These are phyloP conservation scores for Brotula barbata DNA, from an alignment of 2,797 vertebrate genomes.

Conservation along the genomic window DNA sequence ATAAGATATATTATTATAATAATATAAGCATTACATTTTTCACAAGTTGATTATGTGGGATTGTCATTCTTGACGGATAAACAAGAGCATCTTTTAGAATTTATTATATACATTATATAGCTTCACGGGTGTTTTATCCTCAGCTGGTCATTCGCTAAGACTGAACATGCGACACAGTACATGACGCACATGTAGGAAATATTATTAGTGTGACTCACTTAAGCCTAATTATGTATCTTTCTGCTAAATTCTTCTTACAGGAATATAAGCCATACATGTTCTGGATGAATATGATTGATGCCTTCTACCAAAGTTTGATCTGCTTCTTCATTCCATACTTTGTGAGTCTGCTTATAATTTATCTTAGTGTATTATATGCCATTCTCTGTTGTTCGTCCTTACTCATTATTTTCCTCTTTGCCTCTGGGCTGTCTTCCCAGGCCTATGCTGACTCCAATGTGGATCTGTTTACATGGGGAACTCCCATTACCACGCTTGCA, in stretches of 20 bases:
- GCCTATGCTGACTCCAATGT: slow-evolving; percentile 90
- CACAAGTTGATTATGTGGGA: no score
- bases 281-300: slow-evolving; percentile 99
- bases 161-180: no score
- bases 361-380: neutral
- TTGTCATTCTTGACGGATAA: no score
- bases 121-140: no score
- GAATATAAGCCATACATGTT: slow-evolving; percentile 96
- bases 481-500: slow-evolving; percentile 89
- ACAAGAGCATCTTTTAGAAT: no score
- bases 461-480: slow-evolving; percentile 96
- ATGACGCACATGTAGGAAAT: no score
- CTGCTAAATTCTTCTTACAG: slow-evolving; percentile 65
- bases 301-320: slow-evolving; percentile 95
- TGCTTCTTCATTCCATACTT: slow-evolving; percentile 98
- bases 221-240: no score
- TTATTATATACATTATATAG: no score
- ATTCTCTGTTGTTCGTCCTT: slow-evolving; percentile 1
- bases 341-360: slow-evolving; percentile 79
- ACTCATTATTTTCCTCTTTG: slow-evolving; percentile 7
- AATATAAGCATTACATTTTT: no score
- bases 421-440: slow-evolving; percentile 69
- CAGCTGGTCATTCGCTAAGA: no score
- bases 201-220: no score
- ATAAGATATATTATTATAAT: no score